A percentile compares a stretch with the other conserved stretches of the same genome.
Evolutionary conservation across 2,888 invertebrate genomes (phyloP).

Genomic region (Trichogramma dendrolimi): DNA sequence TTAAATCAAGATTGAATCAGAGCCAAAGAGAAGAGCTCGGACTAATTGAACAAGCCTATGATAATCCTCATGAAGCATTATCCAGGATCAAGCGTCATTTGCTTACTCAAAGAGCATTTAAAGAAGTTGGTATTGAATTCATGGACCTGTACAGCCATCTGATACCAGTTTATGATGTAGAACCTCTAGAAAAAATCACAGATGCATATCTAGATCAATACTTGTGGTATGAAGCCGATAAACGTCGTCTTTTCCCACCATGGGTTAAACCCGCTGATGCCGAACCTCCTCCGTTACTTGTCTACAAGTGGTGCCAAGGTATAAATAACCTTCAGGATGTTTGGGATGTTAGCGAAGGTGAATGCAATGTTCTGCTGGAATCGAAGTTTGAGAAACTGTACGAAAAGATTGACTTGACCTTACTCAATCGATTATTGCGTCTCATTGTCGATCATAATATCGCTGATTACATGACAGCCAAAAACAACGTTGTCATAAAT

Average conservation of each 20-base stretch:
- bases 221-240: slow-evolving; percentile 99
- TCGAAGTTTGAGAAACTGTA: slow-evolving; percentile 98
- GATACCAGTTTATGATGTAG: slow-evolving; percentile 98
- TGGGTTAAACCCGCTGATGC: slow-evolving; percentile 99
- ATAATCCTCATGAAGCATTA: slow-evolving; percentile 98
- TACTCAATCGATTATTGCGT: slow-evolving; percentile 90
- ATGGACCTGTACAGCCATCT: slow-evolving; percentile 99
- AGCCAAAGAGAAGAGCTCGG: slow-evolving; percentile 98
- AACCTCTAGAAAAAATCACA: slow-evolving; percentile 98
- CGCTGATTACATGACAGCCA: slow-evolving; percentile 99
- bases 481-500: slow-evolving; percentile 99
- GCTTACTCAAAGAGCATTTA: slow-evolving; percentile 95
- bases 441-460: slow-evolving; percentile 99
- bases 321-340: slow-evolving; percentile 97
- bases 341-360: slow-evolving; percentile 98
- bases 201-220: slow-evolving; percentile 99
- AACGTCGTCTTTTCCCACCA: slow-evolving; percentile 90
- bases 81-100: slow-evolving; percentile 99
- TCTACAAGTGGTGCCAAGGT: slow-evolving; percentile 99
- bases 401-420: slow-evolving; percentile 98
- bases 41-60: slow-evolving; percentile 98
- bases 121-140: slow-evolving; percentile 99
- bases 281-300: slow-evolving; percentile 86
- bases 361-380: slow-evolving; percentile 96
- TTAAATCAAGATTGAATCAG: slow-evolving; percentile 95